Conservation (phyloP, 1,140 invertebrate species). For the Cyclargus thomasi region DNA sequence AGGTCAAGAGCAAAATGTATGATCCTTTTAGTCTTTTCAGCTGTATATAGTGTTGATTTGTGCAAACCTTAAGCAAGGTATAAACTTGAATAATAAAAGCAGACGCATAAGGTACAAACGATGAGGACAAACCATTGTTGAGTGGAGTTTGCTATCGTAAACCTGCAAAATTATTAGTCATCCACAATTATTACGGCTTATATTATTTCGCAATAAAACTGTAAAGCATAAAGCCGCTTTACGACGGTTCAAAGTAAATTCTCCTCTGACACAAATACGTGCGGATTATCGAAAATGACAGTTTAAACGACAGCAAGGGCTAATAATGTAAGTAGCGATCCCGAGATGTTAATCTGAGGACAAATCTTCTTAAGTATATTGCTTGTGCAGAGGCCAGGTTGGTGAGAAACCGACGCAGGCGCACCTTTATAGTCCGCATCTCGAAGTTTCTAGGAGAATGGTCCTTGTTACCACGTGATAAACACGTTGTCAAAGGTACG, state of each 20-base stretch:
- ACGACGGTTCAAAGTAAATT: slow-evolving; percentile 3
- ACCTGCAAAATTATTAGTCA: neutral
- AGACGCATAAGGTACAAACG: neutral
- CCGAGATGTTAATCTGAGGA: slow-evolving; percentile 54
- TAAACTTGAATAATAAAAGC: neutral
- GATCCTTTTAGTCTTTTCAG: too few species aligned
- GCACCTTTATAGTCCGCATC: slow-evolving; percentile 46
- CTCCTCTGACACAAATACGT: slow-evolving; percentile 22
- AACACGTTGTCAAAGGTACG: too few species aligned
- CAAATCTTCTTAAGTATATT: slow-evolving; percentile 51
- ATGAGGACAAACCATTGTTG: neutral
- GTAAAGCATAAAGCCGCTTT: neutral
- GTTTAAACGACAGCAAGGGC: slow-evolving; percentile 24
- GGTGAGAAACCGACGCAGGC: slow-evolving; percentile 51
- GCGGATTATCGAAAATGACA: slow-evolving; percentile 30
- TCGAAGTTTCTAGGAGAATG: too few species aligned
- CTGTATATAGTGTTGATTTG: too few species aligned
- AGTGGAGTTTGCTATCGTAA: neutral
- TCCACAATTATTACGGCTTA: neutral
- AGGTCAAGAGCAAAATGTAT: too few species aligned
- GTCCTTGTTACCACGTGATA: too few species aligned
- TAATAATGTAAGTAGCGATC: slow-evolving; percentile 43
- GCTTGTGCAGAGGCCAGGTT: slow-evolving; percentile 29
- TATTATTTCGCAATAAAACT: slow-evolving; percentile 4
- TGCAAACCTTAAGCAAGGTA: too few species aligned